Evolutionary conservation across 2,113 vertebrate genomes (phyloP).

Genomic region (Pygoscelis adeliae): DNA sequence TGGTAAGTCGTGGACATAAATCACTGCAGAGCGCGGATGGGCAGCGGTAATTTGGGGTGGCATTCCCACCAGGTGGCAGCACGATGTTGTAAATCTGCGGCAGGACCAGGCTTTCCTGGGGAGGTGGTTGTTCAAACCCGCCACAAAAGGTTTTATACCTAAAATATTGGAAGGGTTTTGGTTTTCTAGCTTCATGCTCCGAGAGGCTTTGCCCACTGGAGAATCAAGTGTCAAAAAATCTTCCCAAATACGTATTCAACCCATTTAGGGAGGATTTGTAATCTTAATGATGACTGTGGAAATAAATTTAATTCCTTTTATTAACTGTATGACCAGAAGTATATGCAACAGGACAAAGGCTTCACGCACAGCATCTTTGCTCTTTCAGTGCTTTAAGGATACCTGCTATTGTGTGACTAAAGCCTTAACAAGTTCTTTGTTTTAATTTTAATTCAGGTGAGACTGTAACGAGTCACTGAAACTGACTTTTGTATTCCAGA

Average conservation of each 20-base stretch:
- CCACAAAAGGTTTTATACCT: background rate
- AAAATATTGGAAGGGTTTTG: background rate
- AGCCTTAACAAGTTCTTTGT: background rate
- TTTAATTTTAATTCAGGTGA: background rate
- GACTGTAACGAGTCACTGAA: background rate
- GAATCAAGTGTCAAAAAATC: background rate
- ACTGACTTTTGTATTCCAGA: background rate
- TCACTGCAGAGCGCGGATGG: background rate
- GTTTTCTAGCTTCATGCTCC: background rate
- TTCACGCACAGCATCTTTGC: background rate
- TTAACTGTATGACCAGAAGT: background rate
- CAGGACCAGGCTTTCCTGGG: background rate
- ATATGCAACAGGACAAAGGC: background rate
- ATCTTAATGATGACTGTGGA: background rate
- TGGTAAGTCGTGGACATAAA: constrained; percentile 82
- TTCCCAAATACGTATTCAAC: background rate
- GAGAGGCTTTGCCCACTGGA: background rate
- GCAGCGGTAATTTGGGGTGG: background rate
- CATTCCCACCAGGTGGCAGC: constrained; percentile 73
- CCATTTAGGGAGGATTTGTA: background rate
- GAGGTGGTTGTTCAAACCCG: background rate
- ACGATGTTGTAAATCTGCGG: constrained; percentile 39
- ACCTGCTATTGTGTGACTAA: background rate
- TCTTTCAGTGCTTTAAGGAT: background rate
- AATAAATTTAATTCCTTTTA: background rate